A percentile compares a stretch with the other conserved stretches of the same genome.
Evolutionary conservation across 2,888 invertebrate genomes (phyloP).

Genomic region (Ochlodes sylvanus): DNA sequence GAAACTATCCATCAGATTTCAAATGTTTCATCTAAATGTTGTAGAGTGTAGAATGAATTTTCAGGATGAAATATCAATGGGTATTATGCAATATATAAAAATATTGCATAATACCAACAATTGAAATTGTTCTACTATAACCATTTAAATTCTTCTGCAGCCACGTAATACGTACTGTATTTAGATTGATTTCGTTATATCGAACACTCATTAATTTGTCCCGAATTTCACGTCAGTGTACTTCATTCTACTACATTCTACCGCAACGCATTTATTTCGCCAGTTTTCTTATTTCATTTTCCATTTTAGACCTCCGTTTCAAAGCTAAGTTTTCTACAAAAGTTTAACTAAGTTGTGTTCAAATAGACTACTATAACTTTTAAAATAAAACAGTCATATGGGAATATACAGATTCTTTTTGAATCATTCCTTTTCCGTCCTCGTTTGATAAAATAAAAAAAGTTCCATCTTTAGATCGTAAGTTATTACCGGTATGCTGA

Average conservation of each 20-base stretch:
- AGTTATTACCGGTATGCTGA: conserved; percentile 42
- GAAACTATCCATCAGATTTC: too few species aligned
- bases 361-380: conserved; percentile 1
- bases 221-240: conserved; percentile 10
- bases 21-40: too few species aligned
- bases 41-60: too few species aligned
- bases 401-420: conserved; percentile 16
- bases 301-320: conserved; percentile 7
- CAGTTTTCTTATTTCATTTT: conserved; percentile 26
- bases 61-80: too few species aligned
- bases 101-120: conserved; percentile 58
- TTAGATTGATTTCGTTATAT: conserved; percentile 54
- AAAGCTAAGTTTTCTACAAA: not conserved
- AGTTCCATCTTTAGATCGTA: conserved; percentile 40
- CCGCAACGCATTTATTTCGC: not conserved
- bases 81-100: too few species aligned
- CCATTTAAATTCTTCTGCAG: conserved; percentile 67
- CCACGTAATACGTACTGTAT: conserved; percentile 52
- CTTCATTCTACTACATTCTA: conserved; percentile 18
- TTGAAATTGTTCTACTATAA: conserved; percentile 58
- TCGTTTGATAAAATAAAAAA: conserved; percentile 43
- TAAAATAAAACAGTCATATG: conserved; percentile 5
- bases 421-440: conserved; percentile 44
- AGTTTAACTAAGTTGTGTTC: conserved; percentile 8
- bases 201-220: conserved; percentile 36